Evolutionary conservation across 2,113 vertebrate species (phyloP).

Genomic region (Ptilonorhynchus violaceus): DNA sequence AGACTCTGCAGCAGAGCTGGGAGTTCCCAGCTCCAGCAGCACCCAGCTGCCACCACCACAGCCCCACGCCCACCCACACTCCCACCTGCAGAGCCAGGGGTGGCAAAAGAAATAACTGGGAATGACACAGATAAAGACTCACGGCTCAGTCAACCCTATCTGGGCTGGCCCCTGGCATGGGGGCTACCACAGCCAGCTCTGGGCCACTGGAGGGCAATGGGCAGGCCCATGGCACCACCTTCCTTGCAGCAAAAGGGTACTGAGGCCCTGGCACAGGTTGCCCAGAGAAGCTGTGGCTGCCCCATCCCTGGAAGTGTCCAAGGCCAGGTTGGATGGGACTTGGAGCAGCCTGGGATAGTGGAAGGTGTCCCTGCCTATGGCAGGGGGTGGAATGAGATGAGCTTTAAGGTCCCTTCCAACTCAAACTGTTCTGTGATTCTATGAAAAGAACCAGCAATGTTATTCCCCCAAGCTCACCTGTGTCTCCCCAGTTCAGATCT

Average conservation of each 20-base stretch:
- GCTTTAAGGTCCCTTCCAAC: neutral
- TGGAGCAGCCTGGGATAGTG: accelerated
- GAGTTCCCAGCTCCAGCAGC: neutral
- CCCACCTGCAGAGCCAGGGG: neutral
- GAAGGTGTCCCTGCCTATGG: neutral
- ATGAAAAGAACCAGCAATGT: neutral
- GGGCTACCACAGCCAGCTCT: neutral
- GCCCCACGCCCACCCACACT: neutral
- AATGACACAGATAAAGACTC: neutral
- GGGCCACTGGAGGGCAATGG: neutral
- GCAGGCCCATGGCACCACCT: neutral
- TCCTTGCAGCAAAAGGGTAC: neutral
- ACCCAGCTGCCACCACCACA: neutral
- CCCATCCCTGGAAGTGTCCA: neutral
- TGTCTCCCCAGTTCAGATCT: neutral
- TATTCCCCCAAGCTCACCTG: neutral
- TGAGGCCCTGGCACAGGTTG: neutral
- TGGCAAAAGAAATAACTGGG: neutral
- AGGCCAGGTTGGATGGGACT: accelerated
- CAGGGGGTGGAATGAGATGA: neutral
- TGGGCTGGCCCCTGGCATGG: neutral
- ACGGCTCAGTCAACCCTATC: neutral
- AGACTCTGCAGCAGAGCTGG: neutral
- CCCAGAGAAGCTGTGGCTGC: neutral
- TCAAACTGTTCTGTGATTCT: neutral